These are phyloP conservation scores for Ictalurus punctatus DNA, from an alignment of 2,113 vertebrate species.

Conservation along the genomic window DNA sequence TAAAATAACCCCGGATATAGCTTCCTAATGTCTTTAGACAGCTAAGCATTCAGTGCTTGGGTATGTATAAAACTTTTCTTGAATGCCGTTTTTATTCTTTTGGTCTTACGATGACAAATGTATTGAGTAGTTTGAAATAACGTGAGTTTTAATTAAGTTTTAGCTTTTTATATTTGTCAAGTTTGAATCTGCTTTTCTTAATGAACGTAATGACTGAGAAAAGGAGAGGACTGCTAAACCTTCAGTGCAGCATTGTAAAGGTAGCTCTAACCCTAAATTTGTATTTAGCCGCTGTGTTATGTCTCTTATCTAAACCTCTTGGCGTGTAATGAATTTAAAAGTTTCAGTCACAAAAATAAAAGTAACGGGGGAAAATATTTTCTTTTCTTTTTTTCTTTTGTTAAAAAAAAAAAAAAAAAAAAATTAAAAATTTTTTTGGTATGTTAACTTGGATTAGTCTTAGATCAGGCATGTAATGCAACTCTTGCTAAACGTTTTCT, in stretches of 20 bases:
- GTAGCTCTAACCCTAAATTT: conserved; percentile 96
- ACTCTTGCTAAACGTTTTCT: conserved; percentile 75
- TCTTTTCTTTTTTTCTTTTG: neutral
- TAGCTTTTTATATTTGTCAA: conserved; percentile 84
- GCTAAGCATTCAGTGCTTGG: conserved; percentile 79
- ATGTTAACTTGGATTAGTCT: conserved; percentile 68
- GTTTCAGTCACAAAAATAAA: conserved; percentile 64
- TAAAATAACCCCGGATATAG: conserved; percentile 81
- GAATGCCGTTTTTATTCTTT: conserved; percentile 60
- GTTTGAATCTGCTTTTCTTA: conserved; percentile 86
- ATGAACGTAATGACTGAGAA: conserved; percentile 93
- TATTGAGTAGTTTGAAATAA: conserved; percentile 82
- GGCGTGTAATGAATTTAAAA: conserved; percentile 78
- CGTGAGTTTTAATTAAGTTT: conserved; percentile 88
- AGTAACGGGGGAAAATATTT: conserved; percentile 51
- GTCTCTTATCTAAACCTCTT: conserved; percentile 79
- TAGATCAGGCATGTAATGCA: conserved; percentile 75
- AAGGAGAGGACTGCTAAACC: conserved; percentile 95
- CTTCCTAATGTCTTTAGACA: conserved; percentile 81
- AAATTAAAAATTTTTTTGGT: conserved; percentile 71
- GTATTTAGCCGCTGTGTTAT: conserved; percentile 88
- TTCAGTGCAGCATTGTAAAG: conserved; percentile 95
- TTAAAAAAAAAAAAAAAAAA: too few relatives aligned
- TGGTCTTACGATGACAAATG: conserved; percentile 78
- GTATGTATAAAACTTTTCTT: conserved; percentile 80